Percentiles rank a stretch among this genome's conserved stretches.
phyloP scores from a whole-genome alignment of 2,888 invertebrate genomes.

The Leucoma salicis region DNA sequence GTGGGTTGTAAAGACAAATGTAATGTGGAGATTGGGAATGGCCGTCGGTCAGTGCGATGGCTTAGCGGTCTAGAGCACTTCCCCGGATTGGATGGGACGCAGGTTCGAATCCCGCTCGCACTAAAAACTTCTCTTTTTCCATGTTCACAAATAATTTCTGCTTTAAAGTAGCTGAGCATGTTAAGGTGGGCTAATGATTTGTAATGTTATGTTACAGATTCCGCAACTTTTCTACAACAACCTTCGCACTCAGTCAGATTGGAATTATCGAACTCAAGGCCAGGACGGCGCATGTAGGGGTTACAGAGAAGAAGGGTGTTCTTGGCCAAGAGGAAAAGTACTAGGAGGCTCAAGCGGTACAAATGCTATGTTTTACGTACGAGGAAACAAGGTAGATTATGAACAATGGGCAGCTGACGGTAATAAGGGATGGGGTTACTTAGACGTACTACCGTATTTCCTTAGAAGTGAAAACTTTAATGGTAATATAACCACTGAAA shows the following conservation, averaged over 20 bases:
- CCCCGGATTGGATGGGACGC: too few relatives aligned
- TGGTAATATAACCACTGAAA: conserved; percentile 29
- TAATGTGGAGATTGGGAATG: too few relatives aligned
- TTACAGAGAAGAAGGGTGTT: conserved; percentile 51
- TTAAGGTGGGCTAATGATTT: too few relatives aligned
- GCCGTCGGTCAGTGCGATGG: too few relatives aligned
- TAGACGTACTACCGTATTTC: conserved; percentile 74
- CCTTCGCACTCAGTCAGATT: conserved; percentile 62
- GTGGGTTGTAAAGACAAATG: too few relatives aligned
- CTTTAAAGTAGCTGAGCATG: too few relatives aligned
- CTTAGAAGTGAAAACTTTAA: conserved; percentile 75
- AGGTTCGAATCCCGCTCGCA: too few relatives aligned
- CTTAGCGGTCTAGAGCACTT: too few relatives aligned
- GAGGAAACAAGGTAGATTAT: conserved; percentile 78
- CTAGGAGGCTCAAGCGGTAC: conserved; percentile 82
- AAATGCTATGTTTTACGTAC: conserved; percentile 82
- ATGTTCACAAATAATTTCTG: too few relatives aligned
- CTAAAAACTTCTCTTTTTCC: too few relatives aligned
- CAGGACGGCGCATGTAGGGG: conserved; percentile 60
- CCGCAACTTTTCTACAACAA: conserved; percentile 50
- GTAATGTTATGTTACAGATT: conserved; percentile 39
- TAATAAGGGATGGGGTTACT: conserved; percentile 81
- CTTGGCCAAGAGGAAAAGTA: conserved; percentile 84
- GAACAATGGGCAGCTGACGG: conserved; percentile 79
- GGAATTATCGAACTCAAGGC: conserved; percentile 78